Base-by-base conservation (phyloP, 2,113 vertebrate species). In the Rousettus leschenaultii region DNA sequence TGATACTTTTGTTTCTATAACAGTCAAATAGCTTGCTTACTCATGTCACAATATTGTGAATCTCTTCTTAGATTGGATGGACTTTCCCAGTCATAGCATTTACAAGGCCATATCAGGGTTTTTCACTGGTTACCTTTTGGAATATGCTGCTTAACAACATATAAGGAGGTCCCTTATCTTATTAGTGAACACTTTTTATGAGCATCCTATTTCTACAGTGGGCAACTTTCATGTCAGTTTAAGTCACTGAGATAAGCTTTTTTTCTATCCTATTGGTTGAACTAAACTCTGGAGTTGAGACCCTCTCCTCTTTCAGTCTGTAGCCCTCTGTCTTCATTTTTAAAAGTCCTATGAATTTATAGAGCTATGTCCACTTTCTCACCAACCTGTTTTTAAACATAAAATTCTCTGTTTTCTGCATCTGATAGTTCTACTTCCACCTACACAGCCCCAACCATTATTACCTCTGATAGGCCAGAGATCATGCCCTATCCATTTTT, bases 111-210 rank as follows among this genome's bases (percentile, higher is more conserved):
- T 16, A 66, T 14, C 28, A 33, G 21, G 43, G 24, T 93, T 97
- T 97, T 71, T 63, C 83, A 86, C 57, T 59, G 28, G 40, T 93
- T 77, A 86, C 21, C 78, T 83, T 91, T 95, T 71, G 93, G 63
- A 82, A 12, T 55, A 86, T 74, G 38, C 18, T 82, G 79, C 82
- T 83, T 94, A 84, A 43, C 89, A 43, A 57, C 33, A 53, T n/a
- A 51, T n/a, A 71, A 19, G 30, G 63, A 88, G 43, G 78, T 79
- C 68, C 22, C 33, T 80, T 73, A 55, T 89, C 61, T 95, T 87
- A 89, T 90, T 68, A 84, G 77, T 84, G 82, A 95, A 63, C 53
- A 75, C 40, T 78, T 86, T 65, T 75, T 66, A 51, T 51, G 51
- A 51, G 51, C 61, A 73, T 75, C 82, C 9, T 21, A 35, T 90